Evolutionary conservation across 2,797 vertebrate species (phyloP).

Genomic region (Gallirallus australis): DNA sequence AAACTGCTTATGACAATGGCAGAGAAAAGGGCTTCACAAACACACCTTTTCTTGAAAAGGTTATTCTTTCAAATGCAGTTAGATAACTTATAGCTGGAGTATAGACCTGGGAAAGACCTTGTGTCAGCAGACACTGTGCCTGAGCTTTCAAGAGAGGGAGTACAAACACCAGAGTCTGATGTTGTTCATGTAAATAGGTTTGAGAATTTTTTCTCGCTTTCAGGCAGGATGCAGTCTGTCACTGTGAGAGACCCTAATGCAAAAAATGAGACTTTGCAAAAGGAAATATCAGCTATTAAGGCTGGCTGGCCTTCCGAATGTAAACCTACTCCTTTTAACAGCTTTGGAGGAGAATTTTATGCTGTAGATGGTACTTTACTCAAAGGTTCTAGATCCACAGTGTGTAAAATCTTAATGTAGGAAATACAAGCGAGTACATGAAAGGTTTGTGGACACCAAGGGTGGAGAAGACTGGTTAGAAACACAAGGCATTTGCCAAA

Average conservation of each 20-base stretch:
- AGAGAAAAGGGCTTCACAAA: neutral
- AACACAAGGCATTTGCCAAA: neutral
- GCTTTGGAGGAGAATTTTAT: neutral
- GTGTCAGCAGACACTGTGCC: neutral
- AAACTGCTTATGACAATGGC: neutral
- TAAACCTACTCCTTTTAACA: neutral
- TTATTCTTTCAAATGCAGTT: neutral
- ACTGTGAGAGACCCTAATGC: neutral
- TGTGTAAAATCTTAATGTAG: fast-evolving
- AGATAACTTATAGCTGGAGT: neutral
- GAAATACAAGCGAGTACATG: neutral
- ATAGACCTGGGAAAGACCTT: neutral
- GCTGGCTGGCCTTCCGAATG: neutral
- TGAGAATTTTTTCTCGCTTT: neutral
- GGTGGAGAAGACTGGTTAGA: neutral
- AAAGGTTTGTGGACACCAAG: neutral
- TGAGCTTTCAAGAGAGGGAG: neutral
- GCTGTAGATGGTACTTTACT: neutral
- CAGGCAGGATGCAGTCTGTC: neutral
- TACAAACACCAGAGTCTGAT: neutral
- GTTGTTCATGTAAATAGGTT: neutral
- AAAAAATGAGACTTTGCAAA: neutral
- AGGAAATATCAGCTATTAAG: neutral
- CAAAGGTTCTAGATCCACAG: neutral
- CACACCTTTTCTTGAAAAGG: neutral